phyloP scores from a whole-genome alignment of 92 coral and sea anemone genomes.

The Epizoanthus fatuus region DNA sequence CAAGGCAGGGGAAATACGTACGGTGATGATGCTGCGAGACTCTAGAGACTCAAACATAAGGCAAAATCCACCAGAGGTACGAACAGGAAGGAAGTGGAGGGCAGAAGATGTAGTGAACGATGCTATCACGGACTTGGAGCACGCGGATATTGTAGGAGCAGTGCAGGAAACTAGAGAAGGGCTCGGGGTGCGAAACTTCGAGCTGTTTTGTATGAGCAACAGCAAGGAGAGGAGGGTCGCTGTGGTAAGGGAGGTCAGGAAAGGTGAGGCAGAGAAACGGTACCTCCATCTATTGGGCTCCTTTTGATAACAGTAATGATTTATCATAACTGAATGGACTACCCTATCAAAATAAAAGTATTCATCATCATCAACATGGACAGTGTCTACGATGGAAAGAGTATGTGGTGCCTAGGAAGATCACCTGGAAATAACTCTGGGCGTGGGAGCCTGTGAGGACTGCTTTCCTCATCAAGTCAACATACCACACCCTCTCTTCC shows the following conservation, averaged over 20 bases:
- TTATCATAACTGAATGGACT: no score
- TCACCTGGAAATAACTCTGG: conserved; percentile 50
- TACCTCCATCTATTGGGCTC: not conserved
- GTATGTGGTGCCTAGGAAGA: conserved; percentile 30
- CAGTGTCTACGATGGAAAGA: conserved; percentile 40
- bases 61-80: conserved; percentile 3
- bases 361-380: not conserved
- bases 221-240: conserved; percentile 32
- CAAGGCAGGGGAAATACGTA: conserved; percentile 35
- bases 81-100: conserved; percentile 21
- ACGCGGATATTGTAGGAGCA: conserved; percentile 39
- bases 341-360: no score
- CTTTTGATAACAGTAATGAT: no score
- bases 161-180: conserved; percentile 9
- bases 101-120: conserved; percentile 24
- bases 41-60: conserved; percentile 22
- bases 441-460: conserved; percentile 37
- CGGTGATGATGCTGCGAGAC: conserved; percentile 35
- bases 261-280: conserved; percentile 18
- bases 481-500: conserved; percentile 39
- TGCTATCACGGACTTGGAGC: conserved; percentile 4
- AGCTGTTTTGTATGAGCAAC: conserved; percentile 30
- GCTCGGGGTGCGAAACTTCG: not conserved
- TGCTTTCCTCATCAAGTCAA: not conserved
- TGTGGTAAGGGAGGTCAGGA: conserved; percentile 18